phyloP scores from a whole-genome alignment of 2,888 invertebrate genomes.

The Synanthedon vespiformis region DNA sequence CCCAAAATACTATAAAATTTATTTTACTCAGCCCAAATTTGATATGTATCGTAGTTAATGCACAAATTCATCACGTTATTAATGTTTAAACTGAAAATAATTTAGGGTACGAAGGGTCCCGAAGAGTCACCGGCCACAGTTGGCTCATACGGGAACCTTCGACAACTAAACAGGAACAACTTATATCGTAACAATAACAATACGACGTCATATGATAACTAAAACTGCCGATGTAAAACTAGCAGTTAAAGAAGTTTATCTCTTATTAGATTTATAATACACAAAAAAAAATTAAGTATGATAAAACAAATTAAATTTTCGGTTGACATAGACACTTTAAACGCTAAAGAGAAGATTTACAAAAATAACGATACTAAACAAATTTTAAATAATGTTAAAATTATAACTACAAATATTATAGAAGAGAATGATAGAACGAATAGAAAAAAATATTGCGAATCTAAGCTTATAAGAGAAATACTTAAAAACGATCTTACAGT shows the following conservation, averaged over 20 bases:
- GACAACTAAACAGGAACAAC: conserved; percentile 6
- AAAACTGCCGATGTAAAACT: background rate
- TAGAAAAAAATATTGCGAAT: no score
- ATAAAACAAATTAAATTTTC: no score
- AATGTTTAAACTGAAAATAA: conserved; percentile 28
- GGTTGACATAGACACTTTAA: no score
- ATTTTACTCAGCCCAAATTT: conserved; percentile 59
- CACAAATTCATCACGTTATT: conserved; percentile 55
- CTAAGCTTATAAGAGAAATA: no score
- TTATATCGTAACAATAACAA: background rate
- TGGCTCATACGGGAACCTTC: conserved; percentile 43
- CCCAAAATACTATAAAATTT: conserved; percentile 41
- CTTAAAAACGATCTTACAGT: no score
- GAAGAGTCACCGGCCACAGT: conserved; percentile 63
- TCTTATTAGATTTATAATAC: no score
- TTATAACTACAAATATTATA: background rate
- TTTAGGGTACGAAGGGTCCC: conserved; percentile 28
- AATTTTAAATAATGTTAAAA: background rate
- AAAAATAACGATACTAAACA: no score
- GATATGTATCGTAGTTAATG: conserved; percentile 68
- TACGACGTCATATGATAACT: background rate
- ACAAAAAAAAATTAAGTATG: no score
- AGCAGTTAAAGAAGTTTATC: background rate
- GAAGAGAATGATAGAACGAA: background rate
- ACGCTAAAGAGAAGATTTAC: no score